A percentile compares a stretch with the other conserved stretches of the same genome.
Conservation (phyloP, 1,140 invertebrate species). For the Brachionus rotundiformis region DNA sequence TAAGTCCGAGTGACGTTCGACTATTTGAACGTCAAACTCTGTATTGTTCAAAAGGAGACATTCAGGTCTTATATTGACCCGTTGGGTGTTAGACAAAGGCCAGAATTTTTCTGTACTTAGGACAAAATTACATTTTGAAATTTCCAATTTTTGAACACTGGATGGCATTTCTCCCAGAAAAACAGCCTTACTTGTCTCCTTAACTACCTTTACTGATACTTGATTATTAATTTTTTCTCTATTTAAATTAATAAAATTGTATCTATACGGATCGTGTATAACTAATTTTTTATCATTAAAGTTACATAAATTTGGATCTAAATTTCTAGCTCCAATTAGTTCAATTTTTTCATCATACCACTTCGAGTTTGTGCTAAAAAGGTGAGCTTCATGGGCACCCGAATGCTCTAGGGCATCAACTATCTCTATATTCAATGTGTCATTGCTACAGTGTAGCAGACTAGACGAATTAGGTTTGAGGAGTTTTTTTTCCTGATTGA, state of each 20-base stretch:
- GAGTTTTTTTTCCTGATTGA: not conserved
- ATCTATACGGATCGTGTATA: not conserved
- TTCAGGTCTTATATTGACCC: not conserved
- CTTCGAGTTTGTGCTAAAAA: not conserved
- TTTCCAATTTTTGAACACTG: not conserved
- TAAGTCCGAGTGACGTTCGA: not conserved
- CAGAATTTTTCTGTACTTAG: not conserved
- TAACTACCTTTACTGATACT: not conserved
- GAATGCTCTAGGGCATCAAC: not conserved
- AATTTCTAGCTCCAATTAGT: not conserved
- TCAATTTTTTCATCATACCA: conserved; percentile 3
- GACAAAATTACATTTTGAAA: conserved; percentile 25
- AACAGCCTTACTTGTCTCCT: not conserved
- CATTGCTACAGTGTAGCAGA: not conserved
- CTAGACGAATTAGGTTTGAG: conserved; percentile 18
- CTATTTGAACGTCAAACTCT: conserved; percentile 8
- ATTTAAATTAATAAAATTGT: conserved; percentile 10
- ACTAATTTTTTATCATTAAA: conserved; percentile 1
- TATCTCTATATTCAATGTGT: not conserved
- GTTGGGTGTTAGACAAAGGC: conserved; percentile 12
- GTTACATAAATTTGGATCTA: not conserved
- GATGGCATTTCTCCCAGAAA: not conserved
- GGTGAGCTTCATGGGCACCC: not conserved
- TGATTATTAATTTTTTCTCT: not conserved
- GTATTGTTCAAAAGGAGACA: conserved; percentile 20